Evolutionary conservation across 92 coral and sea anemone species (phyloP).

Genomic region (Virgularia gustaviana): DNA sequence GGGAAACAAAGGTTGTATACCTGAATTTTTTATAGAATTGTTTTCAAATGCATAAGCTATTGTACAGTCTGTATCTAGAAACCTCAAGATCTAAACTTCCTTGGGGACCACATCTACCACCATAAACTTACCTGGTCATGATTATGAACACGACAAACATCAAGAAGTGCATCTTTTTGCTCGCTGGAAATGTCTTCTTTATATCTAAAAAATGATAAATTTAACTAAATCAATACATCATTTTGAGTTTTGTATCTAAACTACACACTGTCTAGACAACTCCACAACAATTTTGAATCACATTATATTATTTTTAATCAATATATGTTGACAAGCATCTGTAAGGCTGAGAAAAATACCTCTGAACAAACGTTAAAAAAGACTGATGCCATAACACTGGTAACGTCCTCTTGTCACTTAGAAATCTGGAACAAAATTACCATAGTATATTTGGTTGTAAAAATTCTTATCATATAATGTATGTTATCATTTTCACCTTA

Average conservation of each 20-base stretch:
- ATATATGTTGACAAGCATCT: too few relatives aligned
- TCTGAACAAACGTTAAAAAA: constrained; percentile 81
- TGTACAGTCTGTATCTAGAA: too few relatives aligned
- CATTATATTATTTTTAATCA: too few relatives aligned
- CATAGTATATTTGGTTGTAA: not conserved
- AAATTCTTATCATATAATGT: not conserved
- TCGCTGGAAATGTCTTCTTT: constrained; percentile 95
- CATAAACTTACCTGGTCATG: constrained; percentile 62
- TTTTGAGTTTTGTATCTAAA: too few relatives aligned
- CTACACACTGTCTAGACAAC: too few relatives aligned
- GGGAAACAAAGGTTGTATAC: not conserved
- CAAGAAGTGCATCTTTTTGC: constrained; percentile 90
- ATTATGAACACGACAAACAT: constrained; percentile 72
- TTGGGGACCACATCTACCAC: not conserved
- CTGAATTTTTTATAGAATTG: too few relatives aligned
- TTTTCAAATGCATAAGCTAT: too few relatives aligned
- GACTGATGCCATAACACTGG: constrained; percentile 98
- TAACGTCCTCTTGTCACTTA: constrained; percentile 74
- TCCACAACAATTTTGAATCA: too few relatives aligned
- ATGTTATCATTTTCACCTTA: too few relatives aligned
- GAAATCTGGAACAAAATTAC: constrained; percentile 43
- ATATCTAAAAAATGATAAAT: constrained; percentile 48
- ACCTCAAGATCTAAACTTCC: not conserved
- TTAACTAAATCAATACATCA: not conserved
- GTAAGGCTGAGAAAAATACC: too few relatives aligned